A percentile compares a stretch with the other conserved stretches of the same genome.
Evolutionary conservation across 2,888 invertebrate species (phyloP).

Genomic region (Epiblema foenella): DNA sequence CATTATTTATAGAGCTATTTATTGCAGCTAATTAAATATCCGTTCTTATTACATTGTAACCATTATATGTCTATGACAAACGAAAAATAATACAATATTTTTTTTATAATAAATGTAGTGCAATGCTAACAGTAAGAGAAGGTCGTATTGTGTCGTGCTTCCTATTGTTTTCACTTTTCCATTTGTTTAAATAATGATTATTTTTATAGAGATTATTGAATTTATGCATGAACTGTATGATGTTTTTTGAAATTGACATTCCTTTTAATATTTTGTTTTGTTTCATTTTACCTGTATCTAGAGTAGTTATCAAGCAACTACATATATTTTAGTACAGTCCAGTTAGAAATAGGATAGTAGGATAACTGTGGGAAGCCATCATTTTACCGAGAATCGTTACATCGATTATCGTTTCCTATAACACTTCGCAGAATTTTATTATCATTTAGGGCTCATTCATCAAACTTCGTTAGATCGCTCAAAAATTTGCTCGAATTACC

Average conservation of each 20-base stretch:
- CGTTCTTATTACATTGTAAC: neutral
- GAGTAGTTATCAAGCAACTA: slow-evolving; percentile 4
- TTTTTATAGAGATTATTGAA: slow-evolving; percentile 46
- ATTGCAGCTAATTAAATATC: slow-evolving; percentile 1
- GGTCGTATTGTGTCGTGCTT: neutral
- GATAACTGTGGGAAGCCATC: too few relatives aligned
- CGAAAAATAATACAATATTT: neutral
- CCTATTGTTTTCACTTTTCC: slow-evolving; percentile 42
- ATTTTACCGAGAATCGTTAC: too few relatives aligned
- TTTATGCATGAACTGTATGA: slow-evolving; percentile 49
- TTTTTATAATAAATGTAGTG: neutral
- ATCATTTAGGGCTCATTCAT: too few relatives aligned
- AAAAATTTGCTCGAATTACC: too few relatives aligned
- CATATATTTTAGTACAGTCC: neutral
- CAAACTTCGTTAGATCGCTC: too few relatives aligned
- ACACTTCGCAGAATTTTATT: too few relatives aligned
- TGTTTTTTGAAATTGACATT: slow-evolving; percentile 51
- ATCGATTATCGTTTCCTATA: too few relatives aligned
- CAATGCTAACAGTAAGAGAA: neutral
- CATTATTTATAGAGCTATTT: neutral
- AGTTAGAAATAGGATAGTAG: neutral
- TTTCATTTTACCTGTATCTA: slow-evolving; percentile 29
- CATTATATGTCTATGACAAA: neutral
- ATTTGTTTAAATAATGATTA: slow-evolving; percentile 45
- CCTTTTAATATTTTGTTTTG: slow-evolving; percentile 49